Percentiles rank a stretch among this genome's conserved stretches.
phyloP scores from a whole-genome alignment of 2,113 vertebrate genomes.

The Carlito syrichta region DNA sequence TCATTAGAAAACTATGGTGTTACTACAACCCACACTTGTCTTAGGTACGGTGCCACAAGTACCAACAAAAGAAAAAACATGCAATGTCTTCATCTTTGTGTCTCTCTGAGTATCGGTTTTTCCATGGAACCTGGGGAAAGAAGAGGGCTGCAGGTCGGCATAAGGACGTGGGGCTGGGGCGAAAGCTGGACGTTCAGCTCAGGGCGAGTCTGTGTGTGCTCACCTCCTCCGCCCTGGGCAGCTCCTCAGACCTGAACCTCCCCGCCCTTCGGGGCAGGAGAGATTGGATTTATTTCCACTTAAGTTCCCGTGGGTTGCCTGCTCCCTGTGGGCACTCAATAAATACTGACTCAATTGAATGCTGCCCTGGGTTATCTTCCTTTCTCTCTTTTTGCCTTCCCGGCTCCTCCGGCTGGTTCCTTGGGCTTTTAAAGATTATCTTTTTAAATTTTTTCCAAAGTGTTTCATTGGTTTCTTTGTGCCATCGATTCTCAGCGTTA shows the following conservation, averaged over 20 bases:
- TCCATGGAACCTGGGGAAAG: background rate
- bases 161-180: background rate
- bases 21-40: background rate
- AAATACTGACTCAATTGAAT: conserved; percentile 31
- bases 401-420: background rate
- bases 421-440: background rate
- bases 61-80: background rate
- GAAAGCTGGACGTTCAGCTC: background rate
- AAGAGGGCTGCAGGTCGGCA: background rate
- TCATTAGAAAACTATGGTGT: background rate
- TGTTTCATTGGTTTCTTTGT: background rate
- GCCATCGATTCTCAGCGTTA: background rate
- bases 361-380: background rate
- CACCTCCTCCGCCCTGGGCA: background rate
- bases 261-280: background rate
- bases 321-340: background rate
- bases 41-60: background rate
- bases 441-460: background rate
- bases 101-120: background rate
- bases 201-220: background rate
- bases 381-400: background rate
- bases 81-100: background rate
- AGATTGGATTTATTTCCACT: conserved; percentile 59
- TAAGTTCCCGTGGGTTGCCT: background rate
- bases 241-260: background rate